Evolutionary conservation across 2,888 invertebrate genomes (phyloP).

Genomic region (Cryptocephalus moraei): DNA sequence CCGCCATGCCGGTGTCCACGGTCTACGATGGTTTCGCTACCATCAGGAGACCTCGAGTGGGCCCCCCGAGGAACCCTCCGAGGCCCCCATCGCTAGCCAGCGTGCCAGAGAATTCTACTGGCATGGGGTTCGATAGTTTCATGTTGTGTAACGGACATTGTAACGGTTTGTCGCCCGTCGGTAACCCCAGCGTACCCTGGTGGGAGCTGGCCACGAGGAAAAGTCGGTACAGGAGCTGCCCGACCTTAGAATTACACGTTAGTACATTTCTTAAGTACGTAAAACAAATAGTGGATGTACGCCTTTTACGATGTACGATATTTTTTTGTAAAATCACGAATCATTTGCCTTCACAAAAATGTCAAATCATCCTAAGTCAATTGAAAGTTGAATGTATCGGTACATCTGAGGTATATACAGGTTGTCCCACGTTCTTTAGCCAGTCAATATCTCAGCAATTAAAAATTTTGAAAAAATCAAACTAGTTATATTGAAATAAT

Average conservation of each 20-base stretch:
- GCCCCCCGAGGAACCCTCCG: conserved; percentile 29
- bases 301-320: too few species aligned
- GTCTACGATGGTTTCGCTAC: conserved; percentile 83
- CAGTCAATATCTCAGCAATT: too few species aligned
- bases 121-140: conserved; percentile 1
- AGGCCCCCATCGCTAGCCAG: conserved; percentile 35
- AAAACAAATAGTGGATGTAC: too few species aligned
- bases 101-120: conserved; percentile 40
- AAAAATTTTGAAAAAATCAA: too few species aligned
- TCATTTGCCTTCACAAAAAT: too few species aligned
- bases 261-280: conserved; percentile 5
- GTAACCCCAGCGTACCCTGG: conserved; percentile 70
- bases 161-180: conserved; percentile 14
- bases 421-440: too few species aligned
- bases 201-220: conserved; percentile 76
- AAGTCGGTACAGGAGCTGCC: conserved; percentile 72
- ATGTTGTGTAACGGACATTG: conserved; percentile 1
- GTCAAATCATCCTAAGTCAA: too few species aligned
- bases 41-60: conserved; percentile 52
- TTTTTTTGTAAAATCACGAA: too few species aligned
- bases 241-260: conserved; percentile 50
- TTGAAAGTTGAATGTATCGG: too few species aligned
- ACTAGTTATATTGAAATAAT: too few species aligned
- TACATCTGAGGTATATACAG: too few species aligned
- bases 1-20: conserved; percentile 38